phyloP scores from a whole-genome alignment of 2,888 invertebrate genomes.

The Cyclophora punctaria region DNA sequence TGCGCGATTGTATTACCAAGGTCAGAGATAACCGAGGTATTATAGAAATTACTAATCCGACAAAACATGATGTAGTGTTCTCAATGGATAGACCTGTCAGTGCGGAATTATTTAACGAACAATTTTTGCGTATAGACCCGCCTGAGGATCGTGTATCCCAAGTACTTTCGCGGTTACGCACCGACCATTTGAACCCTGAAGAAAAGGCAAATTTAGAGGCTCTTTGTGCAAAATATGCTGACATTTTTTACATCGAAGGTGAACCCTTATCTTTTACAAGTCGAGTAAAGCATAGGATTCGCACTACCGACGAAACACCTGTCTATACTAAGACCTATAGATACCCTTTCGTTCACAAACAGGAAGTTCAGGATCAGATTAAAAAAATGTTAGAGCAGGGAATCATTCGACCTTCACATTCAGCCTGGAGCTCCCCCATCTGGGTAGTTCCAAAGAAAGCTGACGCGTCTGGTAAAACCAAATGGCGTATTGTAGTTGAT shows the following conservation, averaged over 20 bases:
- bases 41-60: slow-evolving; percentile 19
- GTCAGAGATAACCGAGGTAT: slow-evolving; percentile 17
- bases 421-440: no score
- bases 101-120: slow-evolving; percentile 16
- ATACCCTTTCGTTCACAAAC: no score
- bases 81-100: slow-evolving; percentile 15
- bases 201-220: slow-evolving; percentile 20
- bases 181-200: slow-evolving; percentile 25
- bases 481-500: no score
- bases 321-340: no score
- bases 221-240: slow-evolving; percentile 13
- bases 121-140: slow-evolving; percentile 12
- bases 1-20: slow-evolving; percentile 19
- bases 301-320: no score
- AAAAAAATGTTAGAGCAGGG: no score
- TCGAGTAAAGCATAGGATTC: no score
- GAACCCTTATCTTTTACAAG: background rate
- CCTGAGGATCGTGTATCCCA: slow-evolving; percentile 7
- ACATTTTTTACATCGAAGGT: slow-evolving; percentile 15
- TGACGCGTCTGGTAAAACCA: no score
- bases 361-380: no score
- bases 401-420: no score
- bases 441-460: no score
- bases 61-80: slow-evolving; percentile 16
- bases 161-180: slow-evolving; percentile 22